These are phyloP conservation scores for Sisor rabdophorus DNA, from an alignment of 2,113 vertebrate genomes.

Conservation along the genomic window DNA sequence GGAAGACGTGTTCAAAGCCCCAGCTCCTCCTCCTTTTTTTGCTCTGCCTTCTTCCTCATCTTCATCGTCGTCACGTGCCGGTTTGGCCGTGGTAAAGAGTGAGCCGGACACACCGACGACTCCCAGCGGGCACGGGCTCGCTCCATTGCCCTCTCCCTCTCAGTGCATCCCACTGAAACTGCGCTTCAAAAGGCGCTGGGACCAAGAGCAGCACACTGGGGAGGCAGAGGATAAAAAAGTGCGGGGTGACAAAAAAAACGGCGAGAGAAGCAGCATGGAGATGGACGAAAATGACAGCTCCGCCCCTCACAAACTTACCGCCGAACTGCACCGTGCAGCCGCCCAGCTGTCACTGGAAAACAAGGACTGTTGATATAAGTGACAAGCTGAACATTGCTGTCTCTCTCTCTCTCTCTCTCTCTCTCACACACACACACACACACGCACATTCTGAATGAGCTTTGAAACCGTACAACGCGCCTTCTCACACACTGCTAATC, in stretches of 20 bases:
- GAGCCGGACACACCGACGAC: slow-evolving; percentile 64
- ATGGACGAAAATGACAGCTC: slow-evolving; percentile 59
- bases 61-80: slow-evolving; percentile 51
- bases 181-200: slow-evolving; percentile 89
- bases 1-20: slow-evolving; percentile 88
- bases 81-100: slow-evolving; percentile 58
- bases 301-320: slow-evolving; percentile 67
- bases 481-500: slow-evolving; percentile 15
- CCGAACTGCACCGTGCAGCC: slow-evolving; percentile 83
- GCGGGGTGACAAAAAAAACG: slow-evolving; percentile 56
- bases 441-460: not conserved
- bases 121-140: slow-evolving; percentile 28
- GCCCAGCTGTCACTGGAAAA: slow-evolving; percentile 88
- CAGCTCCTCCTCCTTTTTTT: slow-evolving; percentile 68
- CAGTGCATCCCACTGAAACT: slow-evolving; percentile 87
- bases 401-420: too few species aligned
- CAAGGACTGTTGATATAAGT: slow-evolving; percentile 78
- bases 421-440: too few species aligned
- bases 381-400: not conserved
- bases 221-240: slow-evolving; percentile 79
- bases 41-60: slow-evolving; percentile 56
- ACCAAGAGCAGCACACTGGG: slow-evolving; percentile 86
- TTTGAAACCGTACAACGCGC: not conserved
- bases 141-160: slow-evolving; percentile 29
- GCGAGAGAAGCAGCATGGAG: slow-evolving; percentile 47